Base-by-base conservation (phyloP, 2,888 invertebrate species). In the Eilema sororculum region DNA sequence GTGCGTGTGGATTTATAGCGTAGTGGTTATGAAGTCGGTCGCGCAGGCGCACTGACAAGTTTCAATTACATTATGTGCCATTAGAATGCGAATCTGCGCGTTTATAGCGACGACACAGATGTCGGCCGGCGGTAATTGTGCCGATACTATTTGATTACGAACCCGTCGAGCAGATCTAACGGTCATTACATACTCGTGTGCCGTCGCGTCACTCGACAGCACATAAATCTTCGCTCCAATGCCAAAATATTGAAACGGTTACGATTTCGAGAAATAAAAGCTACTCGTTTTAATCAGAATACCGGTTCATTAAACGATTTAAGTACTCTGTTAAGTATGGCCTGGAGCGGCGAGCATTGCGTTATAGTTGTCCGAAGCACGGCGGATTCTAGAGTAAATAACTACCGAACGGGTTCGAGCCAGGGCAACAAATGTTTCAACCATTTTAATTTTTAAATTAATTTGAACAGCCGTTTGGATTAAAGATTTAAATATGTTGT, bases 211-310 rank as follows among this genome's bases (percentile, higher is more conserved):
- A 68, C 56, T 30, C 41, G 59, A 69, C 60, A 57, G 64, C 73
- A 66, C 73, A 74, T 82, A 78, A 74, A 79, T 76, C 72, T 73
- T 71, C 9, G 57, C 37, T 24, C 20, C 57, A 67, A 69, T 62
- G 78, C 78, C 80, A 81, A 71, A 81, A 82, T 74, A 80, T 76
- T 80, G 74, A 66, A 68, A 63, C 64, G 65, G 72, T 78, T 72
- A 64, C 71, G 63, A 76, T 76, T 73, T 68, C 46, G 65, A 62
- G 56, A 65, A 74, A 56, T 65, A 20, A 61, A 52, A 63, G 64
- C 65, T 60, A 68, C 62, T 62, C 56, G 68, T 72, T 72, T 72
- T 68, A 72, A 72, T 69, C 66, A 66, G 63, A 63, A 66, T 66
- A 72, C 68, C 68, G 72, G 72, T 68, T 72, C 63, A 59, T 69